These are phyloP conservation scores for Doryteuthis pealeii DNA, from an alignment of 1,140 invertebrate species.

Conservation along the genomic window DNA sequence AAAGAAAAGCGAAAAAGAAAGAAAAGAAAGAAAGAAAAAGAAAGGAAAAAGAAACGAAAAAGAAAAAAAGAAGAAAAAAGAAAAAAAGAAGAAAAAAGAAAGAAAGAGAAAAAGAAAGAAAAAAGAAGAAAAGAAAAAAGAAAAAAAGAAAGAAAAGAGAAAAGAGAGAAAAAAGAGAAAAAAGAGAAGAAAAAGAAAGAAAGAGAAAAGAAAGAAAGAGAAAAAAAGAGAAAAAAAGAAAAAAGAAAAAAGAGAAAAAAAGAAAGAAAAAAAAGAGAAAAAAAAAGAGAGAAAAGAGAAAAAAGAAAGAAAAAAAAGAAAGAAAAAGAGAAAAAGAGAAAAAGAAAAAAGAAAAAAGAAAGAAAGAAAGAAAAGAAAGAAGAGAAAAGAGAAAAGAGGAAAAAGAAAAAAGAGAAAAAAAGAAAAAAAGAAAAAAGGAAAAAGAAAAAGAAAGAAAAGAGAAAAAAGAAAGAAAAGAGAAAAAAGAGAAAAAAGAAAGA, in stretches of 20 bases:
- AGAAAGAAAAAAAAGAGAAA: neutral
- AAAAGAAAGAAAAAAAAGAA: neutral
- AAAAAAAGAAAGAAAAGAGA: no score
- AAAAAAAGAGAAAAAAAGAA: neutral
- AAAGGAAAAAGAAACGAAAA: neutral
- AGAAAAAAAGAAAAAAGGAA: neutral
- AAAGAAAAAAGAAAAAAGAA: no score
- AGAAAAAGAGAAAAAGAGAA: neutral
- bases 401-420: neutral
- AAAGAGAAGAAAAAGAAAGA: no score
- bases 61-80: neutral
- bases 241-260: neutral
- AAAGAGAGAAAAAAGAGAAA: no score
- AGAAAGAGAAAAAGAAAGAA: neutral
- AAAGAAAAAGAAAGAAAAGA: neutral
- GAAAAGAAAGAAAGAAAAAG: no score
- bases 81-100: neutral
- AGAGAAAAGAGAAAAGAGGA: neutral
- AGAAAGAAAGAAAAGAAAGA: neutral
- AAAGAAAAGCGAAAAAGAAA: neutral
- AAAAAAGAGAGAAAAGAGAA: neutral
- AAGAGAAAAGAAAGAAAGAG: neutral
- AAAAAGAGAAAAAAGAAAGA: neutral
- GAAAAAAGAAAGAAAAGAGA: neutral
- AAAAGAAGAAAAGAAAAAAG: neutral